Evolutionary conservation across 2,888 invertebrate species (phyloP).

Genomic region (Heliconius aoede): DNA sequence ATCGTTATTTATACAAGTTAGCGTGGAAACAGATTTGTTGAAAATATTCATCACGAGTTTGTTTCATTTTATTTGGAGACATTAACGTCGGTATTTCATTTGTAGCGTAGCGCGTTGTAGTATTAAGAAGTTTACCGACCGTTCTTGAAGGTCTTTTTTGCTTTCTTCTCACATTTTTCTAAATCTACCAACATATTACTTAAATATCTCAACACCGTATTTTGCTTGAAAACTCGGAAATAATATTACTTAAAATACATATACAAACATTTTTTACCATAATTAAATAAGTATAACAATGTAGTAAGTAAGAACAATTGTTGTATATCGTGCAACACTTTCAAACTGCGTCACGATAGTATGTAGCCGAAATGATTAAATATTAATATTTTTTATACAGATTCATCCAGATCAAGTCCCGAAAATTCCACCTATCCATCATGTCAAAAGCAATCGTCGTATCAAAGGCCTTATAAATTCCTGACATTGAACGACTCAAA

Average conservation of each 20-base stretch:
- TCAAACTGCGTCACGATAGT: not conserved
- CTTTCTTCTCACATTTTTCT: not conserved
- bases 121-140: not conserved
- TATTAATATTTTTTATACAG: not conserved
- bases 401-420: not conserved
- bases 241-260: too few relatives aligned
- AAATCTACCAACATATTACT: not conserved
- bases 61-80: not conserved
- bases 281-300: too few relatives aligned
- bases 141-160: not conserved
- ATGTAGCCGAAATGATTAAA: not conserved
- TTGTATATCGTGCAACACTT: not conserved
- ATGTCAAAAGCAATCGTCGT: constrained; percentile 42
- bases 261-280: too few relatives aligned
- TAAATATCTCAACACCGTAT: not conserved
- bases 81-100: not conserved
- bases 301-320: too few relatives aligned
- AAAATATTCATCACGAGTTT: not conserved
- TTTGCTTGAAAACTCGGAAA: too few relatives aligned
- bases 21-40: not conserved
- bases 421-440: constrained; percentile 14
- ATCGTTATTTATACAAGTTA: not conserved
- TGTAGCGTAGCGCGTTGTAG: not conserved
- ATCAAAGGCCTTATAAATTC: constrained; percentile 54
- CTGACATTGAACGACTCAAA: constrained; percentile 52